These are phyloP conservation scores for Takifugu bimaculatus DNA, from an alignment of 2,113 vertebrate species.

Conservation along the genomic window DNA sequence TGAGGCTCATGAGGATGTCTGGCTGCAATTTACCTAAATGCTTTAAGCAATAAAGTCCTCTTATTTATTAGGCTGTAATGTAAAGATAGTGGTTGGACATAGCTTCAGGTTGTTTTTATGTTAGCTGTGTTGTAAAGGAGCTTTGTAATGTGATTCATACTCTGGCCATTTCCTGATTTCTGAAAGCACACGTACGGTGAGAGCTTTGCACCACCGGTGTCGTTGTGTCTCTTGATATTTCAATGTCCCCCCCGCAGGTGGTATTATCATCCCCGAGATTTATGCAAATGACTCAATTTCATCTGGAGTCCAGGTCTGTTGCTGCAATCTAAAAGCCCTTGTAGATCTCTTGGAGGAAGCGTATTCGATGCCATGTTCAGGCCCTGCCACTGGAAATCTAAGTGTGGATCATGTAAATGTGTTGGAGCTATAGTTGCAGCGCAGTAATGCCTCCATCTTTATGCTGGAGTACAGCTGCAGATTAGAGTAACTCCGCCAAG, in stretches of 20 bases:
- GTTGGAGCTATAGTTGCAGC: slow-evolving; percentile 75
- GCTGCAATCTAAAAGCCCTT: slow-evolving; percentile 43
- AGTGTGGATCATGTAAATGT: slow-evolving; percentile 86
- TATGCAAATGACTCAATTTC: slow-evolving; percentile 15
- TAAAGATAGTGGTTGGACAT: neutral
- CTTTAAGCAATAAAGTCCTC: neutral
- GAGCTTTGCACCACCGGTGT: neutral
- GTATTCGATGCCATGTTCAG: slow-evolving; percentile 86
- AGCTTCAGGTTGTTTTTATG: neutral
- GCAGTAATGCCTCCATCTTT: slow-evolving; percentile 87
- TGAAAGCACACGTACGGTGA: neutral
- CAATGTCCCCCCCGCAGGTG: neutral
- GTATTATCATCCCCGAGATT: slow-evolving; percentile 6
- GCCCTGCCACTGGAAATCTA: slow-evolving; percentile 75
- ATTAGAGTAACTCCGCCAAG: slow-evolving; percentile 78
- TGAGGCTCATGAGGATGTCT: neutral
- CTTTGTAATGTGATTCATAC: neutral
- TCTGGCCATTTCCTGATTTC: neutral
- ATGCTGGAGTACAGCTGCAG: slow-evolving; percentile 87
- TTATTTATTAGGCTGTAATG: no score
- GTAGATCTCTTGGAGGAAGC: slow-evolving; percentile 51
- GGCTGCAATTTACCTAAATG: no score
- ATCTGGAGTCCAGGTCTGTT: slow-evolving; percentile 9
- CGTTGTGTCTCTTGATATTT: slow-evolving; percentile 11
- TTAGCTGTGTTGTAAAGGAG: neutral